Base-by-base conservation (phyloP, 30 jellyfish, hydroid and myxozoan species). In the Nemopilema nomurai region DNA sequence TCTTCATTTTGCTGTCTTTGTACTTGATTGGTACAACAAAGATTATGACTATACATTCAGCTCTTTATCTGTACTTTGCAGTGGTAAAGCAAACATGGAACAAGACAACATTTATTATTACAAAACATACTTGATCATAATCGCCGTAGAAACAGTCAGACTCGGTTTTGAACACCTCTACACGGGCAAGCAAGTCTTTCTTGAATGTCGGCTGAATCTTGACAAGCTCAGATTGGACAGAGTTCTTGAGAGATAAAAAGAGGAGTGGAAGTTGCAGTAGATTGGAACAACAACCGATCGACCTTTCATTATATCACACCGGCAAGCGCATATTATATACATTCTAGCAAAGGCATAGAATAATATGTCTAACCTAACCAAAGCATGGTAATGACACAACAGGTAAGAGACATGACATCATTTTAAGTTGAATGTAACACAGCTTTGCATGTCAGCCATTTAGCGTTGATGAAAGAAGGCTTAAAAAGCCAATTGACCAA, bases 151-250 rank as follows among this genome's bases (percentile, higher is more conserved):
- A 94, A 16, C 57, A 75, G 20, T 51, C 69, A 25, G 90, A 65
- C 24, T 94, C 99, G 18, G 21, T 92, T 69, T 87, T 86, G 83
- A 94, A 94, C 41, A 77, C 91, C 70, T 85, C 97, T 4, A 94
- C 97, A 1, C 93, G 82, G 16, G 69, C 90, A n/a, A 94, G 79
- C 33, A 94, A 78, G 51, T 91, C 96, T 29, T 81, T 78, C 71
- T 90, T 90, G 83, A 94, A 94, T 21, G 83, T 65, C 18, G 99
- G 97, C 68, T 94, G 99, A 29, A 87, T 85, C 74, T 92, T 76
- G 20, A 92, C 98, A 81, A 92, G 87, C 71, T 92, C 95, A 51
- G 96, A 28, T 57, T 92, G 98, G 27, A 92, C 97, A 20, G 74
- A 27, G 62, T 87, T 76, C 98, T 92, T 25, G n/a, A n/a, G n/a